Evolutionary conservation across 2,888 invertebrate species (phyloP).

Genomic region (Drosophila mimetica): DNA sequence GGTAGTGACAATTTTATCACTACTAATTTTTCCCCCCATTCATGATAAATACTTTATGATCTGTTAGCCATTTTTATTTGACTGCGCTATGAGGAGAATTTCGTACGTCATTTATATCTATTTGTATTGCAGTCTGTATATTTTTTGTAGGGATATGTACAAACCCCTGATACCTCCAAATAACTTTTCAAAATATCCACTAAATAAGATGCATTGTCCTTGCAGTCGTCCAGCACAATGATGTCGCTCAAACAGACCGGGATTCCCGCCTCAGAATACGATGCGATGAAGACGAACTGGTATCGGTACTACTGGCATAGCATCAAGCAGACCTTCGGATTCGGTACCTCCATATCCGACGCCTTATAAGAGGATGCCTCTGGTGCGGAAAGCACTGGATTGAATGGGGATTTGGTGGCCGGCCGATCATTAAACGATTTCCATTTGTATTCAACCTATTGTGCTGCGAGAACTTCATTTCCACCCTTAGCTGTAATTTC

Average conservation of each 20-base stretch:
- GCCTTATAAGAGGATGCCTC: slow-evolving; percentile 52
- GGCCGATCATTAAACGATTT: slow-evolving; percentile 30
- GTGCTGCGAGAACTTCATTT: slow-evolving; percentile 41
- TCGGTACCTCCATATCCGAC: slow-evolving; percentile 73
- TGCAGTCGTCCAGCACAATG: slow-evolving; percentile 93
- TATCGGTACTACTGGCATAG: slow-evolving; percentile 97
- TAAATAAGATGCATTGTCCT: slow-evolving; percentile 20
- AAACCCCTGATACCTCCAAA: no score
- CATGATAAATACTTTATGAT: no score
- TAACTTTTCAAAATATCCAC: not conserved
- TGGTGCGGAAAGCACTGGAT: slow-evolving; percentile 4
- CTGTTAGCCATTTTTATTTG: no score
- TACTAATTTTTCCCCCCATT: no score
- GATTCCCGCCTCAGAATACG: slow-evolving; percentile 92
- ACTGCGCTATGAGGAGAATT: no score
- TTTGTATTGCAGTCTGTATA: no score
- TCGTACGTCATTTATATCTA: no score
- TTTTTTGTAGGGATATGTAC: no score
- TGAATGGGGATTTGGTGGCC: slow-evolving; percentile 25
- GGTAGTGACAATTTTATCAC: no score
- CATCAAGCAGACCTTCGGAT: slow-evolving; percentile 88
- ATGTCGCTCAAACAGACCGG: slow-evolving; percentile 92
- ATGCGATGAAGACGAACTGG: slow-evolving; percentile 95
- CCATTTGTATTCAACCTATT: slow-evolving; percentile 22
- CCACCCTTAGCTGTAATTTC: slow-evolving; percentile 56